Evolutionary conservation across 2,797 vertebrate species (phyloP).

Genomic region (Mastacembelus armatus): DNA sequence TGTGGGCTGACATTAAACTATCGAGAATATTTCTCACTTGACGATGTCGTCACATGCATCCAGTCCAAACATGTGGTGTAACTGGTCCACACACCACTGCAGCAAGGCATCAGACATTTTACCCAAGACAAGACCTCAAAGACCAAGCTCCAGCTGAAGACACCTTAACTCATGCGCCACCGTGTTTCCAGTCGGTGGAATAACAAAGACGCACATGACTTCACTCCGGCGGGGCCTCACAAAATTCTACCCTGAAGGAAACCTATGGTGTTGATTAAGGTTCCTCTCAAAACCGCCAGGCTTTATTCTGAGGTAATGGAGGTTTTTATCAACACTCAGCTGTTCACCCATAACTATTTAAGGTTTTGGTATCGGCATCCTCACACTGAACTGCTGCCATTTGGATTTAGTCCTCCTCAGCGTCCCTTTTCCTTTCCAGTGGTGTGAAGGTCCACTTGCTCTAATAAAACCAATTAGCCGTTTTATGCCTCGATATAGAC

Average conservation of each 20-base stretch:
- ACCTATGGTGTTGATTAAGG: background rate
- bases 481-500: too few relatives aligned
- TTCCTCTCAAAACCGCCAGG: too few relatives aligned
- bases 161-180: background rate
- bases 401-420: too few relatives aligned
- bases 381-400: too few relatives aligned
- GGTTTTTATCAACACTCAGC: background rate
- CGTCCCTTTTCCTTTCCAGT: too few relatives aligned
- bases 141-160: background rate
- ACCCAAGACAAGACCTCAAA: rapidly evolving
- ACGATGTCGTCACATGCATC: constrained; percentile 94
- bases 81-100: constrained; percentile 87
- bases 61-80: constrained; percentile 87
- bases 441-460: too few relatives aligned
- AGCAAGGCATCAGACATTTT: constrained; percentile 82
- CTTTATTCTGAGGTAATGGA: too few relatives aligned
- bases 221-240: background rate
- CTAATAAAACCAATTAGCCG: too few relatives aligned
- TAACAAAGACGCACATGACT: constrained; percentile 46
- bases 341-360: background rate
- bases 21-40: constrained; percentile 78
- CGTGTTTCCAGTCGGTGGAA: constrained; percentile 59
- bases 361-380: too few relatives aligned
- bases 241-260: constrained; percentile 24
- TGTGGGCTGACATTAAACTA: constrained; percentile 24